Percentiles rank a stretch among this genome's conserved stretches.
phyloP scores from a whole-genome alignment of 1,140 invertebrate species.

The Drosophila santomea region DNA sequence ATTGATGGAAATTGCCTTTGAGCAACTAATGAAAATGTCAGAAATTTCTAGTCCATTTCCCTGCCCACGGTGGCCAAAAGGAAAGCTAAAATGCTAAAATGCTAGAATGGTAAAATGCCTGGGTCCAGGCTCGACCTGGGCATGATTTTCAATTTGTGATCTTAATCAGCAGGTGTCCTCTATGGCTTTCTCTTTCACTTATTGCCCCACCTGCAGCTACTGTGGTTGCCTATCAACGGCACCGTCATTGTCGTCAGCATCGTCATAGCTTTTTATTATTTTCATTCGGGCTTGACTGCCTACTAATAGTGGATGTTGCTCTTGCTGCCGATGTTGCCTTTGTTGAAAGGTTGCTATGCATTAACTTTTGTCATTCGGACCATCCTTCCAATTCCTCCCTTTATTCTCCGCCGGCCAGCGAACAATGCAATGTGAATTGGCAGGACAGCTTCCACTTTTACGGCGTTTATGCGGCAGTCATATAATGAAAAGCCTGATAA shows the following conservation, averaged over 20 bases:
- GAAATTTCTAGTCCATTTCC: constrained; percentile 32
- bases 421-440: constrained; percentile 81
- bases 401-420: constrained; percentile 46
- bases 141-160: constrained; percentile 84
- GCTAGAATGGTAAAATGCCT: neutral
- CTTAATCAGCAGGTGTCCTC: constrained; percentile 84
- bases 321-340: constrained; percentile 50
- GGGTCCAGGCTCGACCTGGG: constrained; percentile 6
- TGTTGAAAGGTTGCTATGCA: constrained; percentile 76
- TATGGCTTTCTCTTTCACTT: constrained; percentile 35
- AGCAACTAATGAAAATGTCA: constrained; percentile 46
- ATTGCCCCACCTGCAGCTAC: constrained; percentile 6
- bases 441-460: constrained; percentile 22
- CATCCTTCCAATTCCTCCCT: constrained; percentile 16
- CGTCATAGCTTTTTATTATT: constrained; percentile 76
- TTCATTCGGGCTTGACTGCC: constrained; percentile 71
- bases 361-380: constrained; percentile 78
- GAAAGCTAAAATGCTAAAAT: neutral
- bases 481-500: neutral
- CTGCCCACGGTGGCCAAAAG: neutral
- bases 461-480: neutral
- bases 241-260: constrained; percentile 53
- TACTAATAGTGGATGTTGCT: constrained; percentile 66
- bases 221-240: constrained; percentile 61
- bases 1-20: constrained; percentile 30